Percentiles rank a stretch among this genome's conserved stretches.
These are phyloP conservation scores for Trilocha varians DNA, from an alignment of 2,888 invertebrate genomes.

Conservation along the genomic window DNA sequence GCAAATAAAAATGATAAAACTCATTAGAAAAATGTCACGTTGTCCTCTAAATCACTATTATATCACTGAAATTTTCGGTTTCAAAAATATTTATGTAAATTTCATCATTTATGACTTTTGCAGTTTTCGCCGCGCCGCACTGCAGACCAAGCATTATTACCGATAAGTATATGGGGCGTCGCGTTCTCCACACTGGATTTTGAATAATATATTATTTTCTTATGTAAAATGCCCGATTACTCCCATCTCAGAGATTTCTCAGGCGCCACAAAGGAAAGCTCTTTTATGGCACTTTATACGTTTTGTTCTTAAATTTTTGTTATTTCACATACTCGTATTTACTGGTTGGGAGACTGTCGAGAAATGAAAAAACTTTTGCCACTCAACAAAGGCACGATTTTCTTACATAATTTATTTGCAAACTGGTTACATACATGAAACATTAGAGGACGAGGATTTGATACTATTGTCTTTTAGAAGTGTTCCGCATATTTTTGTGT, in stretches of 20 bases:
- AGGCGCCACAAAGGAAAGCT: slow-evolving; percentile 53
- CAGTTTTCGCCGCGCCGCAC: slow-evolving; percentile 14
- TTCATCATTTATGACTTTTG: background rate
- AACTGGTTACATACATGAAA: background rate
- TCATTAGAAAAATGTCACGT: no score
- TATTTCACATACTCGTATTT: slow-evolving; percentile 30
- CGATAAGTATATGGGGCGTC: slow-evolving; percentile 65
- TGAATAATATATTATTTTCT: slow-evolving; percentile 73
- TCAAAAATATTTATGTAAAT: background rate
- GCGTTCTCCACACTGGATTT: slow-evolving; percentile 60
- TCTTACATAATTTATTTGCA: slow-evolving; percentile 6
- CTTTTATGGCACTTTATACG: slow-evolving; percentile 65
- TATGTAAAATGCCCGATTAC: slow-evolving; percentile 73
- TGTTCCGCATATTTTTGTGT: no score
- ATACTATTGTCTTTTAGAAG: no score
- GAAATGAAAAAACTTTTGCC: slow-evolving; percentile 37
- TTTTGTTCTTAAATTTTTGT: slow-evolving; percentile 58
- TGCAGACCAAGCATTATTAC: slow-evolving; percentile 57
- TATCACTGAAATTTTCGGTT: background rate
- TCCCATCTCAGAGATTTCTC: slow-evolving; percentile 63
- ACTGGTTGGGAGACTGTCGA: slow-evolving; percentile 19
- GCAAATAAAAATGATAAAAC: no score
- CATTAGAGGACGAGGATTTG: background rate
- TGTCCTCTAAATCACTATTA: no score
- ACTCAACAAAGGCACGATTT: slow-evolving; percentile 10